Evolutionary conservation across 1,140 invertebrate genomes (phyloP), one percentile per base, ranked within the genome.

Genomic region (Trachymyrmex septentrionalis): DNA sequence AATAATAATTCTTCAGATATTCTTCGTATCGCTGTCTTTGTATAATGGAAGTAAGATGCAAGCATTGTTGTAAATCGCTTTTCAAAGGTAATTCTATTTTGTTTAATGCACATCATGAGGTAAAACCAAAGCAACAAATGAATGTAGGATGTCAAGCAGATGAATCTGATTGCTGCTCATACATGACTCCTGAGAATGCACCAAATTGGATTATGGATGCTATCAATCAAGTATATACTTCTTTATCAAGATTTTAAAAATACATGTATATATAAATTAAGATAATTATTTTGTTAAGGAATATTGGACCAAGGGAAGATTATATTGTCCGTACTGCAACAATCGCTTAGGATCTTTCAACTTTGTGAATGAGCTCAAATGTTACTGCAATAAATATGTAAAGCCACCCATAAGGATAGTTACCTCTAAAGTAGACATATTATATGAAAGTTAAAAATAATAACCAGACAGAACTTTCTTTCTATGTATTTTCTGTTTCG

Each of bases 231-330:
- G 93, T 94, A 91, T 50, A 53, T 21, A n/a, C 16, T 76, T 44
- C 1, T 34, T 76, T 34, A 67, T 84, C 48, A 84, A 59, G 44
- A 71, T 59, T 81, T 38, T 7, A 10, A 21, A 61, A 16, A 24
- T 55, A 30, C 19, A 57, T 57, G n/a, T 66, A 6, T 82, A 2
- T 67, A 48, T 63, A n/a, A 69, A 66, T 64, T 7, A 48, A 64
- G 69, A 73, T 76, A 71, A 73, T 69, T 50, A 50, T 87, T 84
- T 90, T 38, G 92, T 92, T 50, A 66, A 95, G 94, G 92, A 93
- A 89, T 93, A 89, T 73, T 95, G 94, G 94, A 94, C 90, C 5
- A 95, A 94, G 75, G 94, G 94, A 38, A 94, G 93, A 89, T 86
- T 95, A 61, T 85, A 94, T 78, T 95, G 94, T 86, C 93, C 93